A percentile compares a stretch with the other conserved stretches of the same genome.
Evolutionary conservation across 2,113 vertebrate genomes (phyloP).

Genomic region (Saiga tatarica): DNA sequence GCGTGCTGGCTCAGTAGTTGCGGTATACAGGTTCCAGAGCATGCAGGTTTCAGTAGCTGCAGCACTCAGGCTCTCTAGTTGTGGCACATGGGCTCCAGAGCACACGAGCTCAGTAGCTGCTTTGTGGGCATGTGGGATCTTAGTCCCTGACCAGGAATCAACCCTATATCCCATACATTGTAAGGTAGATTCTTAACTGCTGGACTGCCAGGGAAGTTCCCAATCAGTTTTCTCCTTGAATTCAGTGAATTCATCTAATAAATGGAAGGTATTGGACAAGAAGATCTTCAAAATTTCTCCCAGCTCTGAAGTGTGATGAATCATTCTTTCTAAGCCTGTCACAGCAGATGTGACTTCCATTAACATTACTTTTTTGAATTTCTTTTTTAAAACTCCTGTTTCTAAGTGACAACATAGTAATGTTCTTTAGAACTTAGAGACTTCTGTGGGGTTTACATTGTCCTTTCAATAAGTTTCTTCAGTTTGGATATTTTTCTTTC

Average conservation of each 20-base stretch:
- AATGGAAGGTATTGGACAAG: background rate
- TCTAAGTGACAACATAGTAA: background rate
- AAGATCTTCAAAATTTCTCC: background rate
- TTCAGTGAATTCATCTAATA: background rate
- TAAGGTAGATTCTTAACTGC: background rate
- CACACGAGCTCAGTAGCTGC: background rate
- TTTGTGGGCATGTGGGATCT: background rate
- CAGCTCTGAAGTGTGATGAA: background rate
- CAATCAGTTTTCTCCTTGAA: background rate
- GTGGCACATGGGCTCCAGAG: background rate
- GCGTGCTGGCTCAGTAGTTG: background rate
- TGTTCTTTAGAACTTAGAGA: background rate
- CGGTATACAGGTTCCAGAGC: background rate
- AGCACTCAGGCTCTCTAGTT: accelerated
- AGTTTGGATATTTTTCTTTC: background rate
- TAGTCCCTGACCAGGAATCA: background rate
- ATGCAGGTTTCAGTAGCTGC: background rate
- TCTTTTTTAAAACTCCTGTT: background rate
- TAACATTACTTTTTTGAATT: background rate
- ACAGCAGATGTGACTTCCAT: background rate
- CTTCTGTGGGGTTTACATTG: background rate
- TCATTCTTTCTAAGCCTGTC: background rate
- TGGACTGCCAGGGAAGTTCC: background rate
- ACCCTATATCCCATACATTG: background rate
- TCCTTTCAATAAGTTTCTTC: background rate